A percentile compares a stretch with the other conserved stretches of the same genome.
phyloP scores from a whole-genome alignment of 2,888 invertebrate species.

The Zeuzera pyrina region DNA sequence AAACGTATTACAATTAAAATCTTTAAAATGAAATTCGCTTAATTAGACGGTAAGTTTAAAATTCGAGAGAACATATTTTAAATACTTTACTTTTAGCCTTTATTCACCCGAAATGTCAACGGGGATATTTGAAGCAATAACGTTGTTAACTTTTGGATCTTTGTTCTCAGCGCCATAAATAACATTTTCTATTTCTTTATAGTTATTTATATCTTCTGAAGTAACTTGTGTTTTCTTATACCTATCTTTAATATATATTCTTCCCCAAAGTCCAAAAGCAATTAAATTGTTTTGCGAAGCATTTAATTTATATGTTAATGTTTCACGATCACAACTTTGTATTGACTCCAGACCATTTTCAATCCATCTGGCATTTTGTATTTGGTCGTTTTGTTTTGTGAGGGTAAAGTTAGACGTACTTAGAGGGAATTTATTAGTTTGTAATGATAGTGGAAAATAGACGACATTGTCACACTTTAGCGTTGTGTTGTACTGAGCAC shows the following conservation, averaged over 20 bases:
- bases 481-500: slow-evolving; percentile 35
- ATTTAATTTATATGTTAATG: slow-evolving; percentile 33
- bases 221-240: slow-evolving; percentile 30
- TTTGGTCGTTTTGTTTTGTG: slow-evolving; percentile 6
- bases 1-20: no score
- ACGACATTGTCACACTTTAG: slow-evolving; percentile 45
- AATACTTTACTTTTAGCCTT: no score
- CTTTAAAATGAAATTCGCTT: no score
- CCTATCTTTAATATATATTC: slow-evolving; percentile 62
- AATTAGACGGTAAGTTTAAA: no score
- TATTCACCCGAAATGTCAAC: no score
- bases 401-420: slow-evolving; percentile 39
- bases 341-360: slow-evolving; percentile 1
- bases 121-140: no score
- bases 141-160: background rate
- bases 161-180: slow-evolving; percentile 27
- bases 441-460: slow-evolving; percentile 66
- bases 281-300: slow-evolving; percentile 49
- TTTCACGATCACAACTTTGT: slow-evolving; percentile 17
- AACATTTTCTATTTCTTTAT: slow-evolving; percentile 31
- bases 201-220: slow-evolving; percentile 32
- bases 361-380: slow-evolving; percentile 7
- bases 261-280: slow-evolving; percentile 60
- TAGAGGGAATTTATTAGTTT: slow-evolving; percentile 62
- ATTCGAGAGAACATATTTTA: no score